Percentiles rank a stretch among this genome's conserved stretches.
Evolutionary conservation across 2,888 invertebrate genomes (phyloP).

Genomic region (Congeria kusceri): DNA sequence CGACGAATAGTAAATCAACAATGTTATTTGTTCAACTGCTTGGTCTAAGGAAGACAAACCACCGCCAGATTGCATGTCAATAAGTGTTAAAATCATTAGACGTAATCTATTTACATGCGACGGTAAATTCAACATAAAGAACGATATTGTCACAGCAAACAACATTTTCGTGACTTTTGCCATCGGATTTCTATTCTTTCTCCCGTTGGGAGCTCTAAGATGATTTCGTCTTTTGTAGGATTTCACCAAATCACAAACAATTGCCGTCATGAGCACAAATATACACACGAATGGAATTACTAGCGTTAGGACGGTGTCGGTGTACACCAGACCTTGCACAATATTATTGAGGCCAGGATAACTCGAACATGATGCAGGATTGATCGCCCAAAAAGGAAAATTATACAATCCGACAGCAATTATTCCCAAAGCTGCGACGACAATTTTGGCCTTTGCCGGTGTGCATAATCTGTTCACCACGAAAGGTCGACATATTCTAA

Average conservation of each 20-base stretch:
- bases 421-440: conserved; percentile 53
- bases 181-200: conserved; percentile 51
- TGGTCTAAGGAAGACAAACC: conserved; percentile 29
- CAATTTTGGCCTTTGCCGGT: conserved; percentile 60
- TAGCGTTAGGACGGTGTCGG: conserved; percentile 54
- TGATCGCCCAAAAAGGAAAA: conserved; percentile 73
- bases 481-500: conserved; percentile 92
- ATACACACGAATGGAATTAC: conserved; percentile 43
- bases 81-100: conserved; percentile 50
- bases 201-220: conserved; percentile 29
- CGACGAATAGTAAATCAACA: conserved; percentile 73
- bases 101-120: conserved; percentile 67
- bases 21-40: conserved; percentile 60
- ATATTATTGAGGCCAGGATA: conserved; percentile 31
- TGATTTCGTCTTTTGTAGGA: conserved; percentile 50
- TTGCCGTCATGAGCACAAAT: conserved; percentile 39
- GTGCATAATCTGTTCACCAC: conserved; percentile 80
- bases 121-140: conserved; percentile 71
- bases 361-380: conserved; percentile 51
- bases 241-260: conserved; percentile 49
- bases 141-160: conserved; percentile 67
- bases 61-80: conserved; percentile 19
- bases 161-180: conserved; percentile 67
- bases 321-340: conserved; percentile 64
- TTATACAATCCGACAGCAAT: conserved; percentile 66